These are phyloP conservation scores for Rhinatrema bivittatum DNA, from an alignment of 2,797 vertebrate genomes.

Conservation along the genomic window DNA sequence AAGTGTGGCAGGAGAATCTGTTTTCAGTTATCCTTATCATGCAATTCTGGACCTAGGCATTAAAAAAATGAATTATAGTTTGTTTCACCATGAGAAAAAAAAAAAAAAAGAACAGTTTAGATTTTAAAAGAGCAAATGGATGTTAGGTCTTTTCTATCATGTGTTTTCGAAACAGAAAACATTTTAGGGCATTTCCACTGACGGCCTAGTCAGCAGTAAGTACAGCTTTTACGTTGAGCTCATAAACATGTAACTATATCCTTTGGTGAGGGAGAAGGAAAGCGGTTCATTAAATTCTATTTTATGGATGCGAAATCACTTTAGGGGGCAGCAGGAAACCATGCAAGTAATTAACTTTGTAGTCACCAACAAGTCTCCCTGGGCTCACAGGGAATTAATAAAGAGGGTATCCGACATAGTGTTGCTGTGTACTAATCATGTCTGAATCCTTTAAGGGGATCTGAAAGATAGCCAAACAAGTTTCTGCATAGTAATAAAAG, in stretches of 20 bases:
- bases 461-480: constrained; percentile 11
- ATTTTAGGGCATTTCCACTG: no score
- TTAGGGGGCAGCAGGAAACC: constrained; percentile 23
- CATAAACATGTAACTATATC: constrained; percentile 7
- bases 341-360: constrained; percentile 39
- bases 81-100: no score
- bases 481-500: constrained; percentile 10
- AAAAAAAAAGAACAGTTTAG: no score
- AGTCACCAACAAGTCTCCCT: constrained; percentile 30
- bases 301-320: constrained; percentile 12
- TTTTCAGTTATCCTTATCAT: constrained; percentile 1
- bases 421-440: constrained; percentile 28
- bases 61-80: no score
- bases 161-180: no score
- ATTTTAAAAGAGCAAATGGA: no score
- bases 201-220: no score
- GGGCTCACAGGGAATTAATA: constrained; percentile 22
- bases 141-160: no score
- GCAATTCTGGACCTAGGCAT: no score
- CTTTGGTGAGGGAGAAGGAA: constrained; percentile 12
- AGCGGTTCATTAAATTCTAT: constrained; percentile 13
- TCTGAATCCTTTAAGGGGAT: constrained; percentile 19
- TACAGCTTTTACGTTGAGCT: no score
- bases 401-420: constrained; percentile 22
- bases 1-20: neutral